Evolutionary conservation across 2,113 vertebrate genomes (phyloP), one percentile per base, ranked within the genome.

Genomic region (Myotis davidii): DNA sequence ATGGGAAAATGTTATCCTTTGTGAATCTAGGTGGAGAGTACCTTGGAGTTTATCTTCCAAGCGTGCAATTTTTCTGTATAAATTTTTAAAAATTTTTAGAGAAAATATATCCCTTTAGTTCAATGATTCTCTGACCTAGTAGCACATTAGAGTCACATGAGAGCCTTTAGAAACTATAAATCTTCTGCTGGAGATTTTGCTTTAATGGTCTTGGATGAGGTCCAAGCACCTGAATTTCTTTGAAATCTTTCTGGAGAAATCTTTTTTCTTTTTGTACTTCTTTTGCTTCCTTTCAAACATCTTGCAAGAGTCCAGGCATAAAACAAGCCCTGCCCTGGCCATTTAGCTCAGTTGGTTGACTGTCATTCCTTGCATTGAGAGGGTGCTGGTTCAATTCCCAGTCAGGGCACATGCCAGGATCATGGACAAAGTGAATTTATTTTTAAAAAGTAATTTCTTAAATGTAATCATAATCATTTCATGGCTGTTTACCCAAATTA

Each of bases 381-480:
- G 61, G 11, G 13, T 29, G 61, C 61, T 27, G 25, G 23, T 61
- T 61, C 61, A 29, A 64, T 32, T 64, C 25, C 59, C 4, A 3
- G 59, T 61, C 25, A 61, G 59, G 59, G 10, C 59, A 61, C 27
- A 29, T 32, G 29, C 29, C 10, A 11, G 2, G 29, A 32, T 65
- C 29, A 32, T 32, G 12, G 12, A 13, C 27, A 59, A 59, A 74
- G 3, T 50, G 56, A 88, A 64, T 52, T 88, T 34, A 61, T 70
- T 73, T 2, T 34, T 48, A 42, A 81, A 64, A 45, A 48, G 25
- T 45, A 52, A 61, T 64, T 72, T 89, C 23, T 85, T 91, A 85
- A 91, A 91, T 65, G 45, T 73, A 94, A n/a, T 13, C 23, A 42
- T 89, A 69, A 81, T 78, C 39, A 79, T 90, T 29, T 74, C 74